Percentiles rank a stretch among this genome's conserved stretches.
Evolutionary conservation across 2,888 invertebrate genomes (phyloP).

Genomic region (Acanthacorydalis orientalis): DNA sequence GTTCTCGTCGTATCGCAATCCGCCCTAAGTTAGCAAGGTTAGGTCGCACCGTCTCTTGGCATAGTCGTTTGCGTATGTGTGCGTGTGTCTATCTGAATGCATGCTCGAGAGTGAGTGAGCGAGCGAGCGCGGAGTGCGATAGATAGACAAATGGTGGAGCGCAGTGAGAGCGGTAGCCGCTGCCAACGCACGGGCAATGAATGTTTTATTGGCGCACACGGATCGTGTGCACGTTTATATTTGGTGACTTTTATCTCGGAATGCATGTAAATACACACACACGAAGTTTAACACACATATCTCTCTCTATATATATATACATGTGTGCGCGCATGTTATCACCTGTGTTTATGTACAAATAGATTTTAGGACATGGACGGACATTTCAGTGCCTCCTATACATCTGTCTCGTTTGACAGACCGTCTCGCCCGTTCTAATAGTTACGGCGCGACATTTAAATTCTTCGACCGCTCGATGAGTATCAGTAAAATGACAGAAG

Average conservation of each 20-base stretch:
- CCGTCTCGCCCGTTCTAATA: no score
- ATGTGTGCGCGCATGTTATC: no score
- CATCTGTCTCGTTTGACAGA: no score
- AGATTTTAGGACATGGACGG: background rate
- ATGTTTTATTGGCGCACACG: background rate
- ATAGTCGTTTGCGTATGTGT: background rate
- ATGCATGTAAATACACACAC: background rate
- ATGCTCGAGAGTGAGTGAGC: no score
- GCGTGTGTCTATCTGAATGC: no score
- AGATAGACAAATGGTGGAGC: background rate
- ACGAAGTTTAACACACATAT: background rate
- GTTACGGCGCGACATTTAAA: no score
- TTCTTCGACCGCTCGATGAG: no score
- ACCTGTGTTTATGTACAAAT: no score
- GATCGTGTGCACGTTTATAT: background rate
- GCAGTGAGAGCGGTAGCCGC: background rate
- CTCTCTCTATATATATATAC: background rate
- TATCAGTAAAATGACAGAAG: no score
- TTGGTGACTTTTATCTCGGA: background rate
- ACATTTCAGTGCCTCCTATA: background rate
- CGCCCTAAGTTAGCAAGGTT: slow-evolving; percentile 2
- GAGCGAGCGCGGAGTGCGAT: no score
- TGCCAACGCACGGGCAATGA: background rate
- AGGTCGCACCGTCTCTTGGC: background rate
- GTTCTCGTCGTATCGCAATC: background rate